Evolutionary conservation across 2,113 vertebrate genomes (phyloP).

Genomic region (Silurus glanis): DNA sequence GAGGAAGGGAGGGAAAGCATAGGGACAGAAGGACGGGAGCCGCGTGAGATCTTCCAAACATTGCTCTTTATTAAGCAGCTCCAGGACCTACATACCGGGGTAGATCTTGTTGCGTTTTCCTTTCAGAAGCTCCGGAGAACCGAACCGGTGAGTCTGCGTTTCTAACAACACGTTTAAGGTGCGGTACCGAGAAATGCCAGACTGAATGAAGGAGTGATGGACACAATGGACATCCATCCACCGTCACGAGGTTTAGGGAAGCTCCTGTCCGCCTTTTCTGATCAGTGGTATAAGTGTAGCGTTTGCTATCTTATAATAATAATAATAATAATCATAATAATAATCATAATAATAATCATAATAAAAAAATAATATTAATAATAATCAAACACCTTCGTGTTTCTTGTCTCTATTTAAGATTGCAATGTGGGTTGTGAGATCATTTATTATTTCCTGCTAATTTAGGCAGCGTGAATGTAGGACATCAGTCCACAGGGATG

Average conservation of each 20-base stretch:
- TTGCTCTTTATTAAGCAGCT: constrained; percentile 13
- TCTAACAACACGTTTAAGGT: background rate
- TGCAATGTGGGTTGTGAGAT: background rate
- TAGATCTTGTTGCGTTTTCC: background rate
- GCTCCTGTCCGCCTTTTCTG: background rate
- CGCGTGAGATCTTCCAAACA: background rate
- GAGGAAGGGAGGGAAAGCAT: constrained; percentile 40
- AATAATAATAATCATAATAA: too few relatives aligned
- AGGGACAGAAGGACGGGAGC: constrained; percentile 56
- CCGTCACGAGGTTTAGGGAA: background rate
- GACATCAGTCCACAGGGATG: constrained; percentile 34
- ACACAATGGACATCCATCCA: constrained; percentile 18
- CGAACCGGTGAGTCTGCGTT: constrained; percentile 4
- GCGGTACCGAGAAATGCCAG: constrained; percentile 14
- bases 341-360: too few relatives aligned
- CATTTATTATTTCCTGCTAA: constrained; percentile 26
- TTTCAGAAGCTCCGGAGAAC: background rate
- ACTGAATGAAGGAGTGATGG: background rate
- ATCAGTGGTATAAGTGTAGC: background rate
- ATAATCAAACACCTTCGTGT: background rate
- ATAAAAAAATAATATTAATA: too few relatives aligned
- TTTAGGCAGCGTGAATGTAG: constrained; percentile 32
- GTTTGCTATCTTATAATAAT: background rate
- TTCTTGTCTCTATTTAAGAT: background rate
- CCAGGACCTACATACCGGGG: background rate